Evolutionary conservation across 2,113 vertebrate species (phyloP), one percentile per base, ranked within the genome.

Genomic region (Hippocampus barbouri): DNA sequence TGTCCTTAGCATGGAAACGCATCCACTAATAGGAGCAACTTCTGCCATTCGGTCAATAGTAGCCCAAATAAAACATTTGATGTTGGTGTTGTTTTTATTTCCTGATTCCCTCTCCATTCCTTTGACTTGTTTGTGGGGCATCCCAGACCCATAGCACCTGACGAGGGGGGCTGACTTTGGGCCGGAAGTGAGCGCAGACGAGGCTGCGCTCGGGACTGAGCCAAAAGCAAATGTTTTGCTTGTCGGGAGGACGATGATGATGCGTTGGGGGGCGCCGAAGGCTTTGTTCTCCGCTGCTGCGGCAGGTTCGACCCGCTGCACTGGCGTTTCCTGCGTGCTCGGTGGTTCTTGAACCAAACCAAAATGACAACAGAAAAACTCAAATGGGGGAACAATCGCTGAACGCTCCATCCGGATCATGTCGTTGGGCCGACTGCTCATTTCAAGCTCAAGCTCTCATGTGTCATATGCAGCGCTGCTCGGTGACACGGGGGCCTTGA

Each of bases 291-390:
- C 2, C 16, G 0, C 27, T 30, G 30, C 30, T 30, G 30, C 3
- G 30, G 30, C 30, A 30, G 30, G 30, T 30, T 30, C 3, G 30
- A 4, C 30, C 2, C 16, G 0, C 27, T 57, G 67, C 41, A 64
- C 70, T 90, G 86, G 8, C 78, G 80, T 83, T 90, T 93, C 75
- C 71, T 82, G 20, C 89, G 27, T 34, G 91, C 92, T 9, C 92
- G 80, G 66, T 87, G 90, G 69, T 93, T 93, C 81, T 93, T 93
- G 38, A 92, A 93, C 92, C 92, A 93, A 0, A 93, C 90, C 92
- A 92, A 70, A 83, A 59, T 65, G 14, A 10, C 57, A n/a, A 25
- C 21, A 60, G 25, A 12, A 23, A 23, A 60, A 27, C 5, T 25
- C 3, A 7, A 15, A 38, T 38, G 5, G 34, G 34, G 34, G 34